Evolutionary conservation across 2,113 vertebrate genomes (phyloP).

Genomic region (Cnemophilus loriae): DNA sequence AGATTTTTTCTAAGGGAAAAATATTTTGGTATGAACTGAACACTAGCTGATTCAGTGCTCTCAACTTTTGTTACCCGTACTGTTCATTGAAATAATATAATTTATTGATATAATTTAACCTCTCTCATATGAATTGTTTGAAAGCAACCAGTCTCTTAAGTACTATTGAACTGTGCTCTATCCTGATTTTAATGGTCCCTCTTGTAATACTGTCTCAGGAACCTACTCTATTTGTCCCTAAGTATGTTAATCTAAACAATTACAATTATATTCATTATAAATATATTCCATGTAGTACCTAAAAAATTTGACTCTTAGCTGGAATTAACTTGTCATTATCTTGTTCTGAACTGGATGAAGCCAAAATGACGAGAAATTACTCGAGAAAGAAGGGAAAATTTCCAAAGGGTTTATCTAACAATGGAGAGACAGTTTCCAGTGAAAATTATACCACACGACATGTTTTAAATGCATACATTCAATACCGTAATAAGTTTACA

Average conservation of each 20-base stretch:
- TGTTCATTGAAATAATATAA: conserved; percentile 2
- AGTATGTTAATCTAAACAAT: conserved; percentile 15
- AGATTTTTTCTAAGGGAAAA: background rate
- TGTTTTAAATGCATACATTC: background rate
- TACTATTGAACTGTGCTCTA: conserved; percentile 10
- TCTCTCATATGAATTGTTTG: conserved; percentile 13
- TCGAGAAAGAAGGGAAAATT: background rate
- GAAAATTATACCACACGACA: background rate
- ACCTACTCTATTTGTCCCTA: background rate
- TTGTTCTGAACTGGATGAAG: background rate
- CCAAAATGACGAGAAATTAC: background rate
- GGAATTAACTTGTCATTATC: conserved; percentile 10
- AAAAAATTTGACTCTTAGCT: background rate
- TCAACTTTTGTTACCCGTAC: background rate
- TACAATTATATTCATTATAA: conserved; percentile 18
- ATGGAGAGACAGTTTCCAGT: background rate
- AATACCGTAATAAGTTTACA: background rate
- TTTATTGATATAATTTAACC: conserved; percentile 49
- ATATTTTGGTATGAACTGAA: background rate
- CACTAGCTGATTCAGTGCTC: background rate
- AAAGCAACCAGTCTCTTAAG: conserved; percentile 34
- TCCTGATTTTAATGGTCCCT: conserved; percentile 18
- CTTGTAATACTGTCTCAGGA: background rate
- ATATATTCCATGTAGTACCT: background rate
- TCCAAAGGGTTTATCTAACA: background rate